Percentiles rank a stretch among this genome's conserved stretches.
Conservation (phyloP, 2,888 invertebrate species). For the Acleris literana region DNA sequence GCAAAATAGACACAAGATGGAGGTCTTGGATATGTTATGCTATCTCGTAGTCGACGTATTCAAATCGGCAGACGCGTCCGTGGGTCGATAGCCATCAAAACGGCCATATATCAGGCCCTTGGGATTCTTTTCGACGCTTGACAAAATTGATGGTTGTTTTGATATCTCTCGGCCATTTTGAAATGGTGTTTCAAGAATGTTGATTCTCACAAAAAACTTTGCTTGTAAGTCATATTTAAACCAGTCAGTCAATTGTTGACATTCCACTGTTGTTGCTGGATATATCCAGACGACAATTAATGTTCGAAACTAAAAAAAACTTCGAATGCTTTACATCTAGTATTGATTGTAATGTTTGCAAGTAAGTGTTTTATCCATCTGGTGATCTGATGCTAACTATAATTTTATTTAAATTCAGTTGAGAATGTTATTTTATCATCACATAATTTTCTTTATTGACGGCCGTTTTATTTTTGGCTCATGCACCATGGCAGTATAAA, state of each 20-base stretch:
- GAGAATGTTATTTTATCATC: not conserved
- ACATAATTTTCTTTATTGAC: no score
- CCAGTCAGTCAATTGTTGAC: no score
- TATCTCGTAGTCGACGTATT: conserved; percentile 32
- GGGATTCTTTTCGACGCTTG: conserved; percentile 24
- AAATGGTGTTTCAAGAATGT: not conserved
- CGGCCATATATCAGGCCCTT: conserved; percentile 26
- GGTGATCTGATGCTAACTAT: not conserved
- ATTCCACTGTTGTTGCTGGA: no score
- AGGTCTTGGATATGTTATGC: not conserved
- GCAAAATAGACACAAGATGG: no score
- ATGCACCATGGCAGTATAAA: no score
- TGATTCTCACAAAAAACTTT: no score
- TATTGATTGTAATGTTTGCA: no score
- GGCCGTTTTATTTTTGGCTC: no score
- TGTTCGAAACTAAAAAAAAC: no score
- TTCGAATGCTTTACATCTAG: no score
- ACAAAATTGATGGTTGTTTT: conserved; percentile 23
- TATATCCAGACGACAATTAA: no score
- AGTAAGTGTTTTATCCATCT: not conserved
- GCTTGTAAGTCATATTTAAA: no score
- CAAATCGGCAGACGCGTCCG: conserved; percentile 31
- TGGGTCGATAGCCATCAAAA: conserved; percentile 23
- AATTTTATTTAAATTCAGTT: not conserved
- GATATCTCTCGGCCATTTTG: not conserved